These are phyloP conservation scores for Cryptophagus acutangulus DNA, from an alignment of 2,888 invertebrate species.

Conservation along the genomic window DNA sequence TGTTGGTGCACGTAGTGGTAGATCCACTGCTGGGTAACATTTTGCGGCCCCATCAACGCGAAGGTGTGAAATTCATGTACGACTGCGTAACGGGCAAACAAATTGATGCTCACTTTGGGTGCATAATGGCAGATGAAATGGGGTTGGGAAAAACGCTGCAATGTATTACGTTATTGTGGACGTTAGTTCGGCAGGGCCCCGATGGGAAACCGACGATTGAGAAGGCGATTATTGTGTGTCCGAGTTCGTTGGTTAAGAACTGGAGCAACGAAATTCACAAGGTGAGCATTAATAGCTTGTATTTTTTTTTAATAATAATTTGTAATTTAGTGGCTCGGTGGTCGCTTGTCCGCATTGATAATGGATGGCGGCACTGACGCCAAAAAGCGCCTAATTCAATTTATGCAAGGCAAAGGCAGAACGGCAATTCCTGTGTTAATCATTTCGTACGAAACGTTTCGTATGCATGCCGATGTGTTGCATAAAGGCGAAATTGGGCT, in stretches of 20 bases:
- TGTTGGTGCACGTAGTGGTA: slow-evolving; percentile 91
- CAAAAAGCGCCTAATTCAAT: slow-evolving; percentile 72
- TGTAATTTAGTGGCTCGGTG: slow-evolving; percentile 72
- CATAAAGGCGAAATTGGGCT: slow-evolving; percentile 90
- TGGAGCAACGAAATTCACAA: slow-evolving; percentile 98
- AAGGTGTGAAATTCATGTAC: slow-evolving; percentile 96
- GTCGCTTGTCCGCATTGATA: slow-evolving; percentile 72
- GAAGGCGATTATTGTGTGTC: slow-evolving; percentile 93
- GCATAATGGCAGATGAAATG: slow-evolving; percentile 99
- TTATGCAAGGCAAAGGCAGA: slow-evolving; percentile 76
- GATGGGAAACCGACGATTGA: slow-evolving; percentile 84
- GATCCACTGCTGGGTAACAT: slow-evolving; percentile 89
- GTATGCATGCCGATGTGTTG: slow-evolving; percentile 84
- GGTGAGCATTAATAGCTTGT: slow-evolving; percentile 29
- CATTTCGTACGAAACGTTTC: slow-evolving; percentile 97
- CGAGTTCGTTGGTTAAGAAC: slow-evolving; percentile 96
- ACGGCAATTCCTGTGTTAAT: slow-evolving; percentile 89
- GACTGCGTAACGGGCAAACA: slow-evolving; percentile 94
- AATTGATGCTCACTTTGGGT: slow-evolving; percentile 82
- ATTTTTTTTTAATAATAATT: not conserved
- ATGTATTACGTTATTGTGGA: slow-evolving; percentile 95
- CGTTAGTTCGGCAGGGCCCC: slow-evolving; percentile 86
- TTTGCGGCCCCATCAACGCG: slow-evolving; percentile 94
- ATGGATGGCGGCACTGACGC: slow-evolving; percentile 86
- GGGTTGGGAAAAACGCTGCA: slow-evolving; percentile 97